Conservation (phyloP, 2,888 invertebrate genomes). For the Epicampocera succincta region DNA sequence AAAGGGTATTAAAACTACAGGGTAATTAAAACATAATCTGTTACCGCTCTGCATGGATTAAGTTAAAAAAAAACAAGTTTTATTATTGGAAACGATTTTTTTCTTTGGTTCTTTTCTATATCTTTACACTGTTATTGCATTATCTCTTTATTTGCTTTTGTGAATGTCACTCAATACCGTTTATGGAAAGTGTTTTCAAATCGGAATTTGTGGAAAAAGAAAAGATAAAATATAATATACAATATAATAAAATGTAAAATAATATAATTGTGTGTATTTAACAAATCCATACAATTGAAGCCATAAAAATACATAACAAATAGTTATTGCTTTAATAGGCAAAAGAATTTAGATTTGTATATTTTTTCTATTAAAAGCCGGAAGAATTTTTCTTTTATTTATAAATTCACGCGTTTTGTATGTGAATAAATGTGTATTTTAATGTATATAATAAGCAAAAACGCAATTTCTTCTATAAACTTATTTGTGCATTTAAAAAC, state of each 20-base stretch:
- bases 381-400: conserved; percentile 30
- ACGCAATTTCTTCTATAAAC: too few species aligned
- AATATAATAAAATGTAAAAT: conserved; percentile 18
- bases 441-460: too few species aligned
- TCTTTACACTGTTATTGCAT: conserved; percentile 21
- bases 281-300: conserved; percentile 59
- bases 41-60: conserved; percentile 15
- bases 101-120: conserved; percentile 5
- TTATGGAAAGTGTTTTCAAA: conserved; percentile 20
- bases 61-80: background rate
- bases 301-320: conserved; percentile 54
- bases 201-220: conserved; percentile 3
- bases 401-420: too few species aligned
- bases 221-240: background rate
- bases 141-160: conserved; percentile 16
- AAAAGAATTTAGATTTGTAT: conserved; percentile 40
- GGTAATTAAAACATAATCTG: background rate
- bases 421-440: too few species aligned
- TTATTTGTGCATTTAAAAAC: too few species aligned
- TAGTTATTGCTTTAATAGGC: conserved; percentile 41
- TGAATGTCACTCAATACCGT: conserved; percentile 20
- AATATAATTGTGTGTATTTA: conserved; percentile 22
- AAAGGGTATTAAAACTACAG: too few species aligned
- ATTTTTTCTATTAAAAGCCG: conserved; percentile 31
- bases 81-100: background rate